Base-by-base conservation (phyloP, 2,113 vertebrate genomes). In the Bolborhynchus lineola region DNA sequence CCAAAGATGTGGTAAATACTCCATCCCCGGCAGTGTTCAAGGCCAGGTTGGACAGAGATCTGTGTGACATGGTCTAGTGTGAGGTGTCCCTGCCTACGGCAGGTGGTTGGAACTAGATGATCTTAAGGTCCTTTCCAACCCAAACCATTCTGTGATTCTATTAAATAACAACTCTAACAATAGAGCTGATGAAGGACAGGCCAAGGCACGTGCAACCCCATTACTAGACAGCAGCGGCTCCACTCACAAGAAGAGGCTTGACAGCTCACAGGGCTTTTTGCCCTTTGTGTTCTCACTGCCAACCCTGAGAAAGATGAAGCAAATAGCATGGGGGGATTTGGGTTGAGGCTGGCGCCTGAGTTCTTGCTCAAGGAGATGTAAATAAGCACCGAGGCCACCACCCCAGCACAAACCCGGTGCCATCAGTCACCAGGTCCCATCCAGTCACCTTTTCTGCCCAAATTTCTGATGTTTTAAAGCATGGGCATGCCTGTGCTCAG, bases 311-410 rank as follows among this genome's bases (percentile, higher is more conserved):
- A 44, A 86, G 10, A 41, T 2, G 3, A 82, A 85, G 65, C 33
- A 65, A 52, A 10, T 0, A 14, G 33, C 9, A n/a, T 7, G 0
- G 7, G 8, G 46, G 16, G 9, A 11, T 4, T 79, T 79, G 20
- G 42, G 78, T 67, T 28, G 3, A 50, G 39, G 35, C 2, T 5
- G 35, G 67, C 0, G 2, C 53, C 75, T 5, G 15, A 41, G 82
- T 82, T 93, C 46, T 74, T 59, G 1, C 70, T 74, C 35, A 0
- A 7, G 0, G 1, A 69, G 79, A 95, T 92, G 82, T 82, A 96
- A 96, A 94, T 88, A 59, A 89, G 70, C 64, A 46, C 26, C 0
- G 5, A 55, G 49, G 82, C 53, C 42, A 2, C 49, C 31, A 59
- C 42, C 70, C 86, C 11, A 5, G 63, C 57, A 29, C 65, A 7